These are phyloP conservation scores for Tyria jacobaeae DNA, from an alignment of 2,888 invertebrate species.

Conservation along the genomic window DNA sequence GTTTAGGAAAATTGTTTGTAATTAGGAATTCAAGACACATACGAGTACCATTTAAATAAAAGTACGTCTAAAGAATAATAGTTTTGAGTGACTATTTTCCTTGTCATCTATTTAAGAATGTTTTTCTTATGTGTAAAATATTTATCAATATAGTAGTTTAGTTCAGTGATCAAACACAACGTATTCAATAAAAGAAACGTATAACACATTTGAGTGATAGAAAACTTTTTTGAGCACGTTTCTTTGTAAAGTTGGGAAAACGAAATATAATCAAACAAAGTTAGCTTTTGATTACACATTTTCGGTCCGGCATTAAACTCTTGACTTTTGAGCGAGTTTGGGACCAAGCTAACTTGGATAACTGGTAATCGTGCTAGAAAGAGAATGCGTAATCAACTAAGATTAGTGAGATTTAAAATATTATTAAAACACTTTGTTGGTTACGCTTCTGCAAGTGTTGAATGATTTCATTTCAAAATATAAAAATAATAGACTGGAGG, in stretches of 20 bases:
- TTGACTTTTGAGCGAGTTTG: constrained; percentile 25
- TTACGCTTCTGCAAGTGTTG: too few relatives aligned
- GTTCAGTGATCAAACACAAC: neutral
- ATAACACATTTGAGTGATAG: neutral
- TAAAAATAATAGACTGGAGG: neutral
- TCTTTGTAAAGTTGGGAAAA: constrained; percentile 16
- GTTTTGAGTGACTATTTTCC: too few relatives aligned
- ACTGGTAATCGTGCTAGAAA: constrained; percentile 5
- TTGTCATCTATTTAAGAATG: too few relatives aligned
- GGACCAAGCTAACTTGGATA: constrained; percentile 20
- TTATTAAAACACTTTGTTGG: too few relatives aligned
- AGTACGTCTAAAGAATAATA: too few relatives aligned
- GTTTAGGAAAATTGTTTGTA: too few relatives aligned
- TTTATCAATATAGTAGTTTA: too few relatives aligned
- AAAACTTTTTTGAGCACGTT: neutral
- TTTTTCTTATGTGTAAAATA: too few relatives aligned
- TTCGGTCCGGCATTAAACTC: constrained; percentile 39
- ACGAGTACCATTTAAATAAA: too few relatives aligned
- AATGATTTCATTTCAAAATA: neutral
- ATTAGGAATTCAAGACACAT: too few relatives aligned
- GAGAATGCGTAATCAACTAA: constrained; percentile 2
- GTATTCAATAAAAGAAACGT: neutral
- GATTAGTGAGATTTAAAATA: neutral
- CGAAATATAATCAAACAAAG: constrained; percentile 55
- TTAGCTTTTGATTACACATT: constrained; percentile 50